Evolutionary conservation across 2,888 invertebrate genomes (phyloP).

Genomic region (Cryptocheilus praepositus): DNA sequence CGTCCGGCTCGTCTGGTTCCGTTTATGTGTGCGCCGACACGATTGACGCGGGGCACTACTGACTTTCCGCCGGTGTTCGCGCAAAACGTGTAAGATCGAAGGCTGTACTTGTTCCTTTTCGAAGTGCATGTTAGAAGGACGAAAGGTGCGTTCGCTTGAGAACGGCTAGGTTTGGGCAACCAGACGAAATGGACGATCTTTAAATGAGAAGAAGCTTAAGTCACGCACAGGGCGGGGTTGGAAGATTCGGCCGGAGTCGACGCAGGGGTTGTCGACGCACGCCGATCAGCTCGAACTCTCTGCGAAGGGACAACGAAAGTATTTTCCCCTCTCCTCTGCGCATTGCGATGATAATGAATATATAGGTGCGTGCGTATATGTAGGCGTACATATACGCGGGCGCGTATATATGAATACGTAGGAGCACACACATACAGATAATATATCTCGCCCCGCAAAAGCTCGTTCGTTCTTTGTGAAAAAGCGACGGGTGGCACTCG

Average conservation of each 20-base stretch:
- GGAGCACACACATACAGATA: constrained; percentile 1
- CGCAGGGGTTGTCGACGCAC: constrained; percentile 18
- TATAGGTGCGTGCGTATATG: too few species aligned
- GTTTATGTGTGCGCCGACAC: too few species aligned
- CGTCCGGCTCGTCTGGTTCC: too few species aligned
- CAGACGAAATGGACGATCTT: constrained; percentile 3
- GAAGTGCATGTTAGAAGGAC: too few species aligned
- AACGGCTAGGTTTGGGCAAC: background rate
- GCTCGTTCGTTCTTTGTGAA: constrained; percentile 27
- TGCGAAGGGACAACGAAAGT: constrained; percentile 11
- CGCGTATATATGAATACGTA: constrained; percentile 34
- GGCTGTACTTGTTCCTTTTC: too few species aligned
- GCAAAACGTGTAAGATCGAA: too few species aligned
- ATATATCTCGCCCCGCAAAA: constrained; percentile 26
- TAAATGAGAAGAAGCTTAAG: background rate
- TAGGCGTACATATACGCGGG: constrained; percentile 9
- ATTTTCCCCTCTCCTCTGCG: constrained; percentile 43
- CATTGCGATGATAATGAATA: constrained; percentile 21
- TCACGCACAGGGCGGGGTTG: background rate
- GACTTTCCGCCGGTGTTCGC: too few species aligned
- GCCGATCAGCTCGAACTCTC: background rate
- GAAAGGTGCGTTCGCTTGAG: background rate
- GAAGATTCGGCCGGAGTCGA: constrained; percentile 3
- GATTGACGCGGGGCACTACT: too few species aligned
- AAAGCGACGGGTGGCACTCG: constrained; percentile 49